These are phyloP conservation scores for Melanargia galathea DNA, from an alignment of 2,888 invertebrate genomes.

Conservation along the genomic window DNA sequence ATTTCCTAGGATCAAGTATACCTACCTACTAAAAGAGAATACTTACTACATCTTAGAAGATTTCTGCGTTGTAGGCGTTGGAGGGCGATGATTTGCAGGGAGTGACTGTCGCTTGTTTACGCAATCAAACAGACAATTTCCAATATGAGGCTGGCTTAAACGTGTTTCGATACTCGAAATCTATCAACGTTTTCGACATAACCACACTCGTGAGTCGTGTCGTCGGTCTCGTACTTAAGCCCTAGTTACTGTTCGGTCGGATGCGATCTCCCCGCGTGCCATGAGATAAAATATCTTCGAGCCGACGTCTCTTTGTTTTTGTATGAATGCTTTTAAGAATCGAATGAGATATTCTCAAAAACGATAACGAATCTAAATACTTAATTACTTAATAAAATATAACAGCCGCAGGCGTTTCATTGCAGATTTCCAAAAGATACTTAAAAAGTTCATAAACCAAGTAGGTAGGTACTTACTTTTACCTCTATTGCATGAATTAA, in stretches of 20 bases:
- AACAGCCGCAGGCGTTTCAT: background rate
- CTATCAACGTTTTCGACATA: background rate
- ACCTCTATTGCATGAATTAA: no score
- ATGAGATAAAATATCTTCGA: slow-evolving; percentile 7
- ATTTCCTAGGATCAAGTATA: no score
- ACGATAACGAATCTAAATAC: slow-evolving; percentile 2
- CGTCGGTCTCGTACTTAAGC: no score
- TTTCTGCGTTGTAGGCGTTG: no score
- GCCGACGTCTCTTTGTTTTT: background rate
- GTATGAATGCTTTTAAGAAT: background rate
- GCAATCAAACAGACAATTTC: no score
- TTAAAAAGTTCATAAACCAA: no score
- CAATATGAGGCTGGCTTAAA: background rate
- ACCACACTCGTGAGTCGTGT: background rate
- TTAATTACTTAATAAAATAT: background rate
- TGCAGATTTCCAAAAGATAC: background rate
- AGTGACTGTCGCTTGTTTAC: no score
- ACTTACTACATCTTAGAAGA: no score
- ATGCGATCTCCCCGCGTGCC: background rate
- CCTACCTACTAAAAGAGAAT: no score
- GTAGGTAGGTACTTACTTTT: no score
- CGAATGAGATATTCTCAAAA: slow-evolving; percentile 1
- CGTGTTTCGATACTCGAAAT: background rate
- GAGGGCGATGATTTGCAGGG: no score
- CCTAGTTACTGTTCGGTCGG: background rate